Conservation (phyloP, 2,113 vertebrate genomes). For the Zosterops hypoxanthus region DNA sequence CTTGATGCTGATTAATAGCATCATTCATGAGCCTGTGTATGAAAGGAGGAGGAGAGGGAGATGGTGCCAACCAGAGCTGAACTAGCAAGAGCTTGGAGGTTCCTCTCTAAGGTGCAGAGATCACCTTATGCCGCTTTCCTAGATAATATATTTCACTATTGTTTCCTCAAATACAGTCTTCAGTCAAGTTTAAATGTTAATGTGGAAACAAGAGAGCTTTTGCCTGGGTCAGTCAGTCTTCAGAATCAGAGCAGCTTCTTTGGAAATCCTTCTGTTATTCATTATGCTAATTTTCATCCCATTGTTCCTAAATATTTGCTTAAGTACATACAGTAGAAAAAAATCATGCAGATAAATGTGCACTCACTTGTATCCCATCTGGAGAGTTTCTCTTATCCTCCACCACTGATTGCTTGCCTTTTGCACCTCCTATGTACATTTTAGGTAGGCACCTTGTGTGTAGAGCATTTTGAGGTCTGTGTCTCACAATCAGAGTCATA, state of each 20-base stretch:
- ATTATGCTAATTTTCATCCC: background rate
- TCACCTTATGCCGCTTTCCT: background rate
- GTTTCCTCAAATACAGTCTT: background rate
- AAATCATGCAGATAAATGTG: background rate
- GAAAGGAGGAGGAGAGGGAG: background rate
- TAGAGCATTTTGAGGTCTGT: background rate
- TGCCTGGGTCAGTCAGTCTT: background rate
- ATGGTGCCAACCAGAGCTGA: background rate
- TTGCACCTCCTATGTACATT: background rate
- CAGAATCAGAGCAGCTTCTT: background rate
- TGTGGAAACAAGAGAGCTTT: background rate
- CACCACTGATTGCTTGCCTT: background rate
- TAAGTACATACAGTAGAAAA: background rate
- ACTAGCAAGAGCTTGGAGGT: background rate
- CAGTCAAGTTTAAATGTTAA: background rate
- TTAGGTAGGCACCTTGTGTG: background rate
- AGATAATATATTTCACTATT: background rate
- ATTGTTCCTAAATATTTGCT: background rate
- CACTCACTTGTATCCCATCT: background rate
- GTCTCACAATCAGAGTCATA: background rate
- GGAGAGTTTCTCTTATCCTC: background rate
- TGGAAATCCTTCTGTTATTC: background rate
- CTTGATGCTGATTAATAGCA: constrained; percentile 43
- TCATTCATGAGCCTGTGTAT: background rate
- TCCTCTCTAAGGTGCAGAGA: background rate